Conservation (phyloP, 2,797 vertebrate species). For the Thalassophryne amazonica region DNA sequence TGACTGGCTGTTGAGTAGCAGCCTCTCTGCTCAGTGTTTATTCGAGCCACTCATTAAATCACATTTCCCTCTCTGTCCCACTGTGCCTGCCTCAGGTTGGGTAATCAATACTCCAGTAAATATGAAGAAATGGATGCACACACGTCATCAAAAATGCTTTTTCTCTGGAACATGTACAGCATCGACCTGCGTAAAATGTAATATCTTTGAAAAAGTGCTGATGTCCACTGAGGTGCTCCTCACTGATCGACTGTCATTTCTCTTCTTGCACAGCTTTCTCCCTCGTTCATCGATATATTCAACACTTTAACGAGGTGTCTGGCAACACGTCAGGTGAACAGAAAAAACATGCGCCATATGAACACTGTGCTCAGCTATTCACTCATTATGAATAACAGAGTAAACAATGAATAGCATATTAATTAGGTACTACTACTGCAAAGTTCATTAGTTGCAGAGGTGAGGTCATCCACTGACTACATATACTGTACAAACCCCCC, state of each 20-base stretch:
- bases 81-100: neutral
- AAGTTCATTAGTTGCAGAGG: no score
- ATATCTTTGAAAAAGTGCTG: neutral
- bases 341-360: neutral
- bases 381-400: constrained; percentile 22
- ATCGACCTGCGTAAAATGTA: no score
- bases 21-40: constrained; percentile 18
- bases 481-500: no score
- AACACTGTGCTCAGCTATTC: neutral
- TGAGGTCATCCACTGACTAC: no score
- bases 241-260: constrained; percentile 12
- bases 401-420: constrained; percentile 24
- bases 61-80: neutral
- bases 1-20: constrained; percentile 9
- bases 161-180: no score
- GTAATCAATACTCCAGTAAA: neutral
- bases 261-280: constrained; percentile 58
- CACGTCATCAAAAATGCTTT: no score
- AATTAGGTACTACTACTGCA: constrained; percentile 33
- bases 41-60: constrained; percentile 5
- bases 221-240: neutral
- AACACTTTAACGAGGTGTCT: constrained; percentile 71
- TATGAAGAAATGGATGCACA: neutral
- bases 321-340: constrained; percentile 68
- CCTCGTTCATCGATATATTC: constrained; percentile 70